Evolutionary conservation across 1,140 invertebrate species (phyloP).

Genomic region (Zaprionus ornatus): DNA sequence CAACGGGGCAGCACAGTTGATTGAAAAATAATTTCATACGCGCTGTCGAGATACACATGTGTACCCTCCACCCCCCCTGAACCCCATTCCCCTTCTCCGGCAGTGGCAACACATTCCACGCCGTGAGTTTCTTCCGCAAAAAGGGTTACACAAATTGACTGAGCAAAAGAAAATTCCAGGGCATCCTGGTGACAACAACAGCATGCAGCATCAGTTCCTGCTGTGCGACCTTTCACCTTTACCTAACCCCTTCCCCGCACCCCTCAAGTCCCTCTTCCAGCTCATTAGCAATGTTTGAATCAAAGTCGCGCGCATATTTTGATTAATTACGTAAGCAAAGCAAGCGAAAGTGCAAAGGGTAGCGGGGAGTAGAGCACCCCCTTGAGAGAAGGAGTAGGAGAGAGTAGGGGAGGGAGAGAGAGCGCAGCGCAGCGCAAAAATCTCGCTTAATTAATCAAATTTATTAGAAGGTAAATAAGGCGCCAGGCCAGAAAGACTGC

Average conservation of each 20-base stretch:
- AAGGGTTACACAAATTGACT: slow-evolving; percentile 56
- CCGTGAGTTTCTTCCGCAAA: background rate
- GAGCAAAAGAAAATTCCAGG: slow-evolving; percentile 69
- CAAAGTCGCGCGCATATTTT: slow-evolving; percentile 63
- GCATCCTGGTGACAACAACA: slow-evolving; percentile 40
- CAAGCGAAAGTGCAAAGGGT: background rate
- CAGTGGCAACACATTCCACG: background rate
- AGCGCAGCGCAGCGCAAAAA: slow-evolving; percentile 51
- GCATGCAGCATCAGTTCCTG: slow-evolving; percentile 3
- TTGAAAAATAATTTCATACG: slow-evolving; percentile 78
- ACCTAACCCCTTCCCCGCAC: background rate
- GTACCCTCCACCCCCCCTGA: background rate
- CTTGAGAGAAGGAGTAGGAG: background rate
- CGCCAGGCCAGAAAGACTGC: background rate
- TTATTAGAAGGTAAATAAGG: slow-evolving; percentile 55
- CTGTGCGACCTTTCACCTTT: slow-evolving; percentile 8
- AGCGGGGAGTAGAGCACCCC: background rate
- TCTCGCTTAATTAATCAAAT: slow-evolving; percentile 75
- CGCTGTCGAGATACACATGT: slow-evolving; percentile 45
- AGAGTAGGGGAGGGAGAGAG: background rate
- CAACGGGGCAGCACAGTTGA: slow-evolving; percentile 50
- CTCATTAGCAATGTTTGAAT: slow-evolving; percentile 30
- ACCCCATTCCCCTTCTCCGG: background rate
- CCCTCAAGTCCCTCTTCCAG: background rate
- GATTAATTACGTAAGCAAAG: slow-evolving; percentile 64